Conservation (phyloP, 1,140 invertebrate species). For the Drosophila sp. region DNA sequence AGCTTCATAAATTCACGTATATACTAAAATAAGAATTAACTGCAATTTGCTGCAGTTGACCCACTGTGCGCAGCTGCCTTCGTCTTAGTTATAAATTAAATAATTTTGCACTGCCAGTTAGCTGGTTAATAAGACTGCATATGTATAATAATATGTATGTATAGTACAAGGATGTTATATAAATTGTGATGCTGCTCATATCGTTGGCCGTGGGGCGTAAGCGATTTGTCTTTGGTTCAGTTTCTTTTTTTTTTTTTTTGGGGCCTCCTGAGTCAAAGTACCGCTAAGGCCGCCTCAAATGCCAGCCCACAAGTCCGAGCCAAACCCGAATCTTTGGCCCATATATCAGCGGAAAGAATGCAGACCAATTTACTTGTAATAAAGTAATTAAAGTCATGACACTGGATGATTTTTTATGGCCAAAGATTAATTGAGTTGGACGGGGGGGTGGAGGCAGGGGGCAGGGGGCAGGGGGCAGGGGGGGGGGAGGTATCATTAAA, state of each 20-base stretch:
- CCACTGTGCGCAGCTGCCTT: conserved; percentile 48
- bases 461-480: background rate
- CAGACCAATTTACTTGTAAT: conserved; percentile 54
- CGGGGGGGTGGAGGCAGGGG: conserved; percentile 9
- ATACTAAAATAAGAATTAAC: no score
- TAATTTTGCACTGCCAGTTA: conserved; percentile 44
- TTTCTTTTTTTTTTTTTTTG: no score
- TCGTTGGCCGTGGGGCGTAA: conserved; percentile 52
- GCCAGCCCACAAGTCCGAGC: conserved; percentile 15
- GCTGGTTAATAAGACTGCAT: background rate
- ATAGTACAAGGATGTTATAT: conserved; percentile 50
- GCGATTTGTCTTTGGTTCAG: conserved; percentile 74
- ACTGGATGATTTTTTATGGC: conserved; percentile 68
- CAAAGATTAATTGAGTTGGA: conserved; percentile 59
- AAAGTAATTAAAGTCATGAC: conserved; percentile 80
- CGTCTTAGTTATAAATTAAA: conserved; percentile 68
- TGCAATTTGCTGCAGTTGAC: background rate
- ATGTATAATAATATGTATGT: conserved; percentile 12
- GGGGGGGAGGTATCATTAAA: conserved; percentile 2
- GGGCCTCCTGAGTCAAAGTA: conserved; percentile 61
- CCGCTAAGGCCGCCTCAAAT: conserved; percentile 63
- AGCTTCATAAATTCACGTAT: no score
- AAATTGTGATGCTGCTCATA: conserved; percentile 62
- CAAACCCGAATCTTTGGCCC: conserved; percentile 10
- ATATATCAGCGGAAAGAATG: conserved; percentile 31